These are phyloP conservation scores for Seriola aureovittata DNA, from an alignment of 2,113 vertebrate species.

Conservation along the genomic window DNA sequence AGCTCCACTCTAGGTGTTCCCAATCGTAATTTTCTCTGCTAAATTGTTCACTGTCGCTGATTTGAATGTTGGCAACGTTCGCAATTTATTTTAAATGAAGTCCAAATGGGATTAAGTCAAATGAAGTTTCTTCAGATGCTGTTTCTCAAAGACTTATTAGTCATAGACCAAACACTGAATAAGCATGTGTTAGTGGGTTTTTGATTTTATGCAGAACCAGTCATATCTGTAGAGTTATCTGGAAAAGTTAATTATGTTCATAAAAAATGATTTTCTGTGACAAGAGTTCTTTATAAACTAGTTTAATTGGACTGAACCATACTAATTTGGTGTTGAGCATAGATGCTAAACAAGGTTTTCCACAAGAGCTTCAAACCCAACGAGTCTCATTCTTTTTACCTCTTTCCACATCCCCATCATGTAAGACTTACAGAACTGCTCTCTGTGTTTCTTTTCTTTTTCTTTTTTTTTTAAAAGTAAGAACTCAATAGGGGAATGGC, in stretches of 20 bases:
- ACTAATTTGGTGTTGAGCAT: neutral
- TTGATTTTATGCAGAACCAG: neutral
- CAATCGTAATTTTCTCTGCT: slow-evolving; percentile 10
- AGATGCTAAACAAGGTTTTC: slow-evolving; percentile 12
- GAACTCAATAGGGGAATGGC: slow-evolving; percentile 63
- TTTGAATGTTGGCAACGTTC: slow-evolving; percentile 50
- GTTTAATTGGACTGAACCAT: neutral
- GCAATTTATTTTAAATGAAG: slow-evolving; percentile 53
- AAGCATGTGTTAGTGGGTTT: neutral
- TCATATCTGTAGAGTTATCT: neutral
- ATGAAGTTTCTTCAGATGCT: slow-evolving; percentile 47
- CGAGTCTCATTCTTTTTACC: slow-evolving; percentile 22
- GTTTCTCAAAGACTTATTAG: slow-evolving; percentile 29
- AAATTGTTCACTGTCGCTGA: slow-evolving; percentile 46
- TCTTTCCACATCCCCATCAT: slow-evolving; percentile 19
- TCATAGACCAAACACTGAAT: slow-evolving; percentile 34
- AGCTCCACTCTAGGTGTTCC: slow-evolving; percentile 39
- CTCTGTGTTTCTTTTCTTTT: slow-evolving; percentile 27
- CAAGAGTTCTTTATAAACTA: neutral
- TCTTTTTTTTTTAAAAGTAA: slow-evolving; percentile 45
- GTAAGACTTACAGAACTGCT: slow-evolving; percentile 46
- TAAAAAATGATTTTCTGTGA: neutral
- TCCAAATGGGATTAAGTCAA: slow-evolving; percentile 48
- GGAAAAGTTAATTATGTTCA: neutral
- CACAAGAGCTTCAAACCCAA: slow-evolving; percentile 1